Evolutionary conservation across 2,113 vertebrate species (phyloP).

Genomic region (Polypterus bichir): DNA sequence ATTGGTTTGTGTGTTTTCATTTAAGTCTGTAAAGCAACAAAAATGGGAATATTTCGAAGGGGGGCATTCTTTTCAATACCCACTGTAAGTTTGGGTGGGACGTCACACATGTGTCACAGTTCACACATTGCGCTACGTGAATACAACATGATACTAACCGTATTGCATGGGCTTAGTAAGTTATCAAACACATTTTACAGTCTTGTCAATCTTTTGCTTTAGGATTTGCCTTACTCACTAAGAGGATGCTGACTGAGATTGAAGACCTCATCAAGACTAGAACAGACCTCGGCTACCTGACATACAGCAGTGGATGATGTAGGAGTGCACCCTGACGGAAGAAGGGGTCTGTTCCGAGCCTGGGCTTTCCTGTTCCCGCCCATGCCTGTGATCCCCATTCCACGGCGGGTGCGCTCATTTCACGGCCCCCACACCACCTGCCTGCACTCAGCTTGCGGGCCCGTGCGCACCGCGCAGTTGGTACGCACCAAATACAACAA

Average conservation of each 20-base stretch:
- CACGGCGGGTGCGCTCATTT: slow-evolving; percentile 89
- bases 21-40: too few relatives aligned
- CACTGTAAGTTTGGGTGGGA: too few relatives aligned
- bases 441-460: slow-evolving; percentile 89
- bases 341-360: slow-evolving; percentile 29
- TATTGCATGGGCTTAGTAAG: too few relatives aligned
- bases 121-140: too few relatives aligned
- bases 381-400: slow-evolving; percentile 97
- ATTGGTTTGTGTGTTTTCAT: too few relatives aligned
- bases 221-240: background rate
- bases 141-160: too few relatives aligned
- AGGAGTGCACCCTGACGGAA: slow-evolving; percentile 18
- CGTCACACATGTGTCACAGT: too few relatives aligned
- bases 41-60: too few relatives aligned
- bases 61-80: too few relatives aligned
- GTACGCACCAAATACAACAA: slow-evolving; percentile 92
- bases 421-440: slow-evolving; percentile 92
- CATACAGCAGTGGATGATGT: slow-evolving; percentile 12
- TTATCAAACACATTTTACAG: too few relatives aligned
- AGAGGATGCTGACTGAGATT: background rate
- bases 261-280: background rate
- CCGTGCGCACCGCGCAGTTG: slow-evolving; percentile 64
- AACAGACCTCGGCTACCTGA: background rate
- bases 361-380: slow-evolving; percentile 46
- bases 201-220: background rate